These are phyloP conservation scores for Coptotermes formosanus DNA, from an alignment of 1,140 invertebrate species.

Conservation along the genomic window DNA sequence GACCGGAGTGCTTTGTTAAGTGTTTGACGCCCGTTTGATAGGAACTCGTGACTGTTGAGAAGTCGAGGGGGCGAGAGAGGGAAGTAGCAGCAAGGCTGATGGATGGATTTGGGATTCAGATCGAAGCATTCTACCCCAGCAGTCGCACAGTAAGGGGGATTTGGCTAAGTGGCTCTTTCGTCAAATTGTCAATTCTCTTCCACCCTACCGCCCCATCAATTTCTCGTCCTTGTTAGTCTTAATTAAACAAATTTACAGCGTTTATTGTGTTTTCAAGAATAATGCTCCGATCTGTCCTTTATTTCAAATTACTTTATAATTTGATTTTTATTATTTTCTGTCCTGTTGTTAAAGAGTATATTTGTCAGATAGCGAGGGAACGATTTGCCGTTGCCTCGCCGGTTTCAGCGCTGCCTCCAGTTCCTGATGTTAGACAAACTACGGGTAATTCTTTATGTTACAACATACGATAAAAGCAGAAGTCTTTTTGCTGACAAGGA, in stretches of 20 bases:
- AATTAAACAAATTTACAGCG: background rate
- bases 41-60: background rate
- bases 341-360: too few relatives aligned
- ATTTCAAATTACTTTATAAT: background rate
- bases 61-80: background rate
- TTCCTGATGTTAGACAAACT: too few relatives aligned
- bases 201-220: background rate
- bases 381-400: too few relatives aligned
- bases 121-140: background rate
- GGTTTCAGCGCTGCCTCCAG: too few relatives aligned
- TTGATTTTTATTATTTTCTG: background rate
- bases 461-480: too few relatives aligned
- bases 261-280: background rate
- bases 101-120: slow-evolving; percentile 17
- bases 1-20: background rate
- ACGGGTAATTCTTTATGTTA: too few relatives aligned
- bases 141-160: background rate
- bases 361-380: too few relatives aligned
- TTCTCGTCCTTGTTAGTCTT: background rate
- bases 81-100: background rate
- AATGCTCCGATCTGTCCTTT: background rate
- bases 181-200: background rate
- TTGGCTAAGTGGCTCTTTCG: slow-evolving; percentile 2
- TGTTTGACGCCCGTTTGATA: background rate
- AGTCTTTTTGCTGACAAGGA: too few relatives aligned